Conservation (phyloP, 37 sponge, comb jelly and placozoan species). For the Theonella swinhoei region DNA sequence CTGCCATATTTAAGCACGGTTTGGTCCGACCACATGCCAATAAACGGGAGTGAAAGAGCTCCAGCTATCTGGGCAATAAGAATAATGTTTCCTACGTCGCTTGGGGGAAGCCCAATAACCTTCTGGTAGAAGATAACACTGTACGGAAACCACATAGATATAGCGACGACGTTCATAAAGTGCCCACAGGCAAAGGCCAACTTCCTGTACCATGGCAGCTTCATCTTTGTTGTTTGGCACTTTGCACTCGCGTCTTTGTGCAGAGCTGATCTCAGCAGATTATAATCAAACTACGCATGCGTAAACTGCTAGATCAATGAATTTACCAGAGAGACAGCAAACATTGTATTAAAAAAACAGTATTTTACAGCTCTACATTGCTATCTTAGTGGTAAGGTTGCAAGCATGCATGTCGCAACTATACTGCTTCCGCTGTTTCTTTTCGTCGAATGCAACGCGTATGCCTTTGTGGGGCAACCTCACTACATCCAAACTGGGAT, state of each 20-base stretch:
- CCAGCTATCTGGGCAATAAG: slow-evolving; percentile 89
- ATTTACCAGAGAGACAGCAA: too few relatives aligned
- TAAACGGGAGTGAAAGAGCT: slow-evolving; percentile 76
- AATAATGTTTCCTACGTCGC: slow-evolving; percentile 71
- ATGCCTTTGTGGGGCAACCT: neutral
- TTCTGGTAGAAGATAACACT: slow-evolving; percentile 74
- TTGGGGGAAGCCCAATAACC: slow-evolving; percentile 60
- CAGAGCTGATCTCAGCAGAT: too few relatives aligned
- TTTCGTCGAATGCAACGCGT: neutral
- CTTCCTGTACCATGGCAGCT: neutral
- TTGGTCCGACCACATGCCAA: slow-evolving; percentile 76
- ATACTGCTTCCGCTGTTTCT: neutral
- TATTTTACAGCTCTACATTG: neutral
- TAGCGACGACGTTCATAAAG: slow-evolving; percentile 86
- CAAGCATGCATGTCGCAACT: neutral
- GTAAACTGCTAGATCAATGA: too few relatives aligned
- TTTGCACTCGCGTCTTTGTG: too few relatives aligned
- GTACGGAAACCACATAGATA: slow-evolving; percentile 94
- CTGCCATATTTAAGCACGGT: slow-evolving; percentile 59
- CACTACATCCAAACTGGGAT: neutral
- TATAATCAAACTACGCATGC: too few relatives aligned
- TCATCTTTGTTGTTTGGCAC: too few relatives aligned
- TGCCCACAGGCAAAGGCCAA: slow-evolving; percentile 80
- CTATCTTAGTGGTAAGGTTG: neutral
- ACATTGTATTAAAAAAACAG: too few relatives aligned